A percentile compares a stretch with the other conserved stretches of the same genome.
Evolutionary conservation across 2,888 invertebrate genomes (phyloP).

Genomic region (Ferrisia virgata): DNA sequence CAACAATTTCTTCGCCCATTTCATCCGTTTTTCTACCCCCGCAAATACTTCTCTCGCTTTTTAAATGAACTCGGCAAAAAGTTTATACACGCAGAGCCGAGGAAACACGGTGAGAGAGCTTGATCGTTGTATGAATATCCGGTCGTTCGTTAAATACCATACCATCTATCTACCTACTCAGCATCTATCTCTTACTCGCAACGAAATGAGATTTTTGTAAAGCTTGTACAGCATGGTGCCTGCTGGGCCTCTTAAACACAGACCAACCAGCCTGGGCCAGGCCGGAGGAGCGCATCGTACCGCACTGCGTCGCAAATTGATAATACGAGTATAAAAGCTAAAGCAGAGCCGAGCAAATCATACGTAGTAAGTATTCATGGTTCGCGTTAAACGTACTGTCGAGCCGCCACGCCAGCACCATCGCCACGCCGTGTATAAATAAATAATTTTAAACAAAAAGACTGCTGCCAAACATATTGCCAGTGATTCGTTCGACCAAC

Average conservation of each 20-base stretch:
- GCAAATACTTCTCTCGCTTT: neutral
- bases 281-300: too few species aligned
- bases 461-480: constrained; percentile 1
- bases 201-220: neutral
- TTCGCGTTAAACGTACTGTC: neutral
- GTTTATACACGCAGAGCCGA: neutral
- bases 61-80: neutral
- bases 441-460: constrained; percentile 6
- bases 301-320: too few species aligned
- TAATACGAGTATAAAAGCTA: neutral
- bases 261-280: too few species aligned
- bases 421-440: neutral
- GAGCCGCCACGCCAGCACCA: too few species aligned
- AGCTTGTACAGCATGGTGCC: too few species aligned
- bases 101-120: neutral
- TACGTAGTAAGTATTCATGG: too few species aligned
- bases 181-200: neutral
- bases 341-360: neutral
- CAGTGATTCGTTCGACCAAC: constrained; percentile 3
- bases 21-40: too few species aligned
- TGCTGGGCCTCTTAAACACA: neutral
- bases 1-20: neutral
- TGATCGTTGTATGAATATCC: neutral
- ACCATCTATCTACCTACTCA: too few species aligned
- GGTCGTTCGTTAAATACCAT: neutral